Base-by-base conservation (phyloP, 2,113 vertebrate genomes). In the Raja brachyura region DNA sequence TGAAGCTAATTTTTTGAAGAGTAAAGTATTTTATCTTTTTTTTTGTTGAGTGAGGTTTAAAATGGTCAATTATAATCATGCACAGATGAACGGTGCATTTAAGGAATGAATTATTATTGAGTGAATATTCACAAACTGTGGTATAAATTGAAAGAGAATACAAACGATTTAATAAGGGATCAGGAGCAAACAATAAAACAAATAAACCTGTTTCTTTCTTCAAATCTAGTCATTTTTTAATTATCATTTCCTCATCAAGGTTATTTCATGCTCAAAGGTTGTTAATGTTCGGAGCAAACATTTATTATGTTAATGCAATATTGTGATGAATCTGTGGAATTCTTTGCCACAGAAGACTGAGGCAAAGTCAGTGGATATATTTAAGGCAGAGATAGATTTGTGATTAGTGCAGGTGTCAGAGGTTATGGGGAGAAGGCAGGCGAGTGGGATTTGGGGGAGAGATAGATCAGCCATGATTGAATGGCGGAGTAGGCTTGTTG, bases 1-100 rank as follows among this genome's bases (percentile, higher is more conserved):
- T 90, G 88, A 31, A 90, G 61, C 68, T 68, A 90, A 68, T 70
- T 70, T 90, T 73, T 70, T 6, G 33, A 90, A 25, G 16, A 70
- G 88, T 70, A 33, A 90, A 90, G 25, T 25, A 90, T 48, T 90
- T 90, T 31, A 33, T 90, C 88, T 9, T 33, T 70, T 90, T 31
- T 22, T 90, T 39, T 33, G 10, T 18, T 33, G 7, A 39, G 63
- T 39, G 18, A 39, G 8, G 70, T 33, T 90, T 90, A 70, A 31
- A 70, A 70, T n/a, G 68, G 31, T 90, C n/a, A 90, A 63, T 48
- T 48, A 70, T 90, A 90, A 31, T 25, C 18, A 25, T 1, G 18
- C 63, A 70, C 61, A 70, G 88, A 22, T 90, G 61, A 33, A 90
- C 39, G 63, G 25, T 31, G 61, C 8, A 70, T 73, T 4, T 22